Percentiles rank a stretch among this genome's conserved stretches.
phyloP scores from a whole-genome alignment of 2,113 vertebrate genomes.

The Tupaia tana region DNA sequence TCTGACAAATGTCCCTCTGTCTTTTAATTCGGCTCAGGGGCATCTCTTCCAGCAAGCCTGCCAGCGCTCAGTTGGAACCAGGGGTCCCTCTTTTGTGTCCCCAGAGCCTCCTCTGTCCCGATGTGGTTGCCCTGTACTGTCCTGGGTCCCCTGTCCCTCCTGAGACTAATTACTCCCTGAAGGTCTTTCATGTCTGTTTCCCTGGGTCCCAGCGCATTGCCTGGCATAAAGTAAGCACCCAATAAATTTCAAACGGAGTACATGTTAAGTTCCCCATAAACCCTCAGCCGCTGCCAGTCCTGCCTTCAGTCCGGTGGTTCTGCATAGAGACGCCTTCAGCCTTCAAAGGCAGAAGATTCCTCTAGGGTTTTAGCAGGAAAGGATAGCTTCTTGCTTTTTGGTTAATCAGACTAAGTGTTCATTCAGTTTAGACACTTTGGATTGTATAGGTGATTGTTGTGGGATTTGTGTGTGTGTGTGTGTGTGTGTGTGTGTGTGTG shows the following conservation, averaged over 20 bases:
- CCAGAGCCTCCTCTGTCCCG: not conserved
- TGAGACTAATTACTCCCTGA: not conserved
- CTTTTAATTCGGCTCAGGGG: not conserved
- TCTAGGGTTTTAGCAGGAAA: not conserved
- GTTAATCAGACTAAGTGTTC: not conserved
- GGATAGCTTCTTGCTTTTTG: not conserved
- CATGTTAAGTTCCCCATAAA: constrained; percentile 57
- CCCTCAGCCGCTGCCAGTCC: not conserved
- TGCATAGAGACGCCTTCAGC: accelerated
- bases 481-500: too few relatives aligned
- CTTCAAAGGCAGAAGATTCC: not conserved
- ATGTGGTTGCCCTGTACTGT: not conserved
- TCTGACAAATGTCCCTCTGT: not conserved
- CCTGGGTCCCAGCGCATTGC: not conserved
- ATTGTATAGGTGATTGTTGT: not conserved
- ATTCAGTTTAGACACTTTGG: not conserved
- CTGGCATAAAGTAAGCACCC: constrained; percentile 61
- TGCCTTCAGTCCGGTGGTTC: not conserved
- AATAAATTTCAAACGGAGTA: constrained; percentile 9
- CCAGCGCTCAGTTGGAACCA: not conserved
- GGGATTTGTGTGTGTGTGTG: too few relatives aligned
- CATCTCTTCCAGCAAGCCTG: not conserved
- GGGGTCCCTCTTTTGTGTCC: not conserved
- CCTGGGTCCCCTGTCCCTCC: not conserved
- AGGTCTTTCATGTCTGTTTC: constrained; percentile 14